phyloP scores from a whole-genome alignment of 2,888 invertebrate species.

The Athrips mouffetella region DNA sequence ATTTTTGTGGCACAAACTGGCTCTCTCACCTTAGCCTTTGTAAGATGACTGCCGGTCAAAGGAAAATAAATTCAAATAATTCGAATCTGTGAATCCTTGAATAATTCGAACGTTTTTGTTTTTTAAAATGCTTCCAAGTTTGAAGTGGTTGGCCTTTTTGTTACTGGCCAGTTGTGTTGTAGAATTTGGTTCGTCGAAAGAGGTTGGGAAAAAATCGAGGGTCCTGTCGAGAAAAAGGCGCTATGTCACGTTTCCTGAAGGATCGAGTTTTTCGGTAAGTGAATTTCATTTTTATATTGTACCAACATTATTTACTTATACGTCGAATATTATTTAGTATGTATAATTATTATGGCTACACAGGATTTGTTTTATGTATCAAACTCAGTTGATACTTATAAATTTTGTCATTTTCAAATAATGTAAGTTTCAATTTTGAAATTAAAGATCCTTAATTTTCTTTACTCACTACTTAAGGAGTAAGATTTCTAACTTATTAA shows the following conservation, averaged over 20 bases:
- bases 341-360: too few species aligned
- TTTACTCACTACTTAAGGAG: too few species aligned
- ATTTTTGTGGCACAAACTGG: constrained; percentile 5
- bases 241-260: constrained; percentile 84
- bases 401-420: too few species aligned
- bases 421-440: too few species aligned
- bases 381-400: too few species aligned
- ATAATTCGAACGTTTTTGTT: too few species aligned
- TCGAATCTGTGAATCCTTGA: too few species aligned
- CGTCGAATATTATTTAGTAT: too few species aligned
- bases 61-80: background rate
- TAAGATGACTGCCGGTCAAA: background rate
- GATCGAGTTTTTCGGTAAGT: constrained; percentile 83
- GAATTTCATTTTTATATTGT: constrained; percentile 6
- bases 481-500: too few species aligned
- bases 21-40: background rate
- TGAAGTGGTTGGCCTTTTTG: constrained; percentile 17
- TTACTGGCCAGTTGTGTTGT: constrained; percentile 26
- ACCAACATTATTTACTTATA: too few species aligned
- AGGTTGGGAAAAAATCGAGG: constrained; percentile 35
- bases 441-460: too few species aligned
- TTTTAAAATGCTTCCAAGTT: constrained; percentile 26
- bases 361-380: too few species aligned
- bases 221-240: constrained; percentile 78
- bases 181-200: constrained; percentile 29